Evolutionary conservation across 2,888 invertebrate genomes (phyloP), one percentile per base, ranked within the genome.

Genomic region (Phasia obesa): DNA sequence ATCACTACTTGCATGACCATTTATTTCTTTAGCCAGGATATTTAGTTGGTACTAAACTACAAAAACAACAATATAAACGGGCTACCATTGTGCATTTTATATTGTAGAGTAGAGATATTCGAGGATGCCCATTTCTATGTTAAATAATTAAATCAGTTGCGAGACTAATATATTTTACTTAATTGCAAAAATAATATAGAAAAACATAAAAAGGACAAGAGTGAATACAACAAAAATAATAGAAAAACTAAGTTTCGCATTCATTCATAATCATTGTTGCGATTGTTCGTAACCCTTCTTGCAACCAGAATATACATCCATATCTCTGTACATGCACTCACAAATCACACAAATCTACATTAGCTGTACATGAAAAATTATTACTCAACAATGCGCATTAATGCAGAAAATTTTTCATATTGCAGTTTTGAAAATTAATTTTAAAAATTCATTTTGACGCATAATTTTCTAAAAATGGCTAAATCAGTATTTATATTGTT

Each of bases 111-210:
- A 27, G 31, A 70, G 44, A 47, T 73, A 60, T 67, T 67, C 73
- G 44, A n/a, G 55, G 65, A 55, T 81, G 65, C 75, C 70, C 78
- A 88, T 86, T 89, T 88, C 88, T 89, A 88, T 88, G 88, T 89
- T 89, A 86, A 90, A 90, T 90, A 90, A 89, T 89, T 90, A 90
- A 89, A 90, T 89, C 89, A 88, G 88, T 86, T 87, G 87, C 88
- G 86, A 87, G 90, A 88, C 90, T 88, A 89, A 89, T 89, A 88
- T 90, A 87, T 90, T 88, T 87, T 87, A 87, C 87, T 89, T 88
- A 89, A 90, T 89, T 88, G 88, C 89, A 81, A 73, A 81, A 59
- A 78, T n/a, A n/a, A 75, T 59, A 42, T 7, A 67, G 25, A 9
- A 67, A 75, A 42, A 53, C 15, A 25, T 17, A 69, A 27, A 23